Percentiles rank a stretch among this genome's conserved stretches.
Conservation (phyloP, 2,888 invertebrate genomes). For the Sinotaia quadrata region DNA sequence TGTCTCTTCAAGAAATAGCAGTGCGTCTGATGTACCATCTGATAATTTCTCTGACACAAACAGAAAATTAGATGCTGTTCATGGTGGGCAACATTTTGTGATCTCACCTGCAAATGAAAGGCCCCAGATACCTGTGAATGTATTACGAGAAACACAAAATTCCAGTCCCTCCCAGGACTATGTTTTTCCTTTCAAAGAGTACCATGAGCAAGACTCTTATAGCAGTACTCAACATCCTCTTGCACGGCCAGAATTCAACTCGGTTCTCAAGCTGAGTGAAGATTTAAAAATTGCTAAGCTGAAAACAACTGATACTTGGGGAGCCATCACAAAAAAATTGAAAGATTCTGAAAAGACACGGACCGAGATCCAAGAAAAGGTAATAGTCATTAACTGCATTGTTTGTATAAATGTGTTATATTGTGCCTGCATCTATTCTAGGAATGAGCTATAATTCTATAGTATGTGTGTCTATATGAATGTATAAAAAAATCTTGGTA, state of each 20-base stretch:
- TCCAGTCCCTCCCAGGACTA: slow-evolving; percentile 43
- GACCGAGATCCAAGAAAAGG: slow-evolving; percentile 62
- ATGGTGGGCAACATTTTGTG: not conserved
- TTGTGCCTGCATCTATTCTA: too few species aligned
- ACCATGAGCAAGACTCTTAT: slow-evolving; percentile 26
- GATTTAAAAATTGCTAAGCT: slow-evolving; percentile 53
- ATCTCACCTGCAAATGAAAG: not conserved
- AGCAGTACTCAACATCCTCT: slow-evolving; percentile 59
- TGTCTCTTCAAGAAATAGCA: too few species aligned
- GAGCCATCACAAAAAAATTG: slow-evolving; percentile 52
- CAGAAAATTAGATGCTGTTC: not conserved
- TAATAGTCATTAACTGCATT: too few species aligned
- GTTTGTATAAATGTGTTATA: too few species aligned
- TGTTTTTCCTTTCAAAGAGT: slow-evolving; percentile 50
- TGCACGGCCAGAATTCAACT: slow-evolving; percentile 64
- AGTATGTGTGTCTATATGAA: too few species aligned
- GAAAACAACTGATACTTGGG: slow-evolving; percentile 47
- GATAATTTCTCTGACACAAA: too few species aligned
- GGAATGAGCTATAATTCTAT: too few species aligned
- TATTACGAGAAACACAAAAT: slow-evolving; percentile 52
- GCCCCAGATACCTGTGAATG: slow-evolving; percentile 20
- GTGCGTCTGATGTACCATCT: too few species aligned
- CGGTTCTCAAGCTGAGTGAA: slow-evolving; percentile 52
- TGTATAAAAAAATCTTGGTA: too few species aligned
- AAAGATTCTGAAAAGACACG: slow-evolving; percentile 47